A percentile compares a stretch with the other conserved stretches of the same genome.
These are phyloP conservation scores for Manduca sexta DNA, from an alignment of 1,140 invertebrate genomes.

Conservation along the genomic window DNA sequence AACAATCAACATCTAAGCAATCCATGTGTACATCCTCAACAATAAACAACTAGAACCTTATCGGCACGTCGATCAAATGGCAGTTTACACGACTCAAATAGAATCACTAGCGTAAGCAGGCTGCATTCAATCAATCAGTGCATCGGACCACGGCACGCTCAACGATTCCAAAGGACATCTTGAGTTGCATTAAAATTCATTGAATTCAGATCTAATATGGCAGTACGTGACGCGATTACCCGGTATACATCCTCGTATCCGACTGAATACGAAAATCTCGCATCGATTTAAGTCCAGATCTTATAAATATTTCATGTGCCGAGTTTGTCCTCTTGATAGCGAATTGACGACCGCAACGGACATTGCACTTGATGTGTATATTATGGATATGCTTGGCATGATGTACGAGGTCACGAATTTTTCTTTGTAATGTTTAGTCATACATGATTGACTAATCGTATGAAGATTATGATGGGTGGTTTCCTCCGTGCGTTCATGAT, in stretches of 20 bases:
- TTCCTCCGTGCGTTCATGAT: too few relatives aligned
- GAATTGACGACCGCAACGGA: not conserved
- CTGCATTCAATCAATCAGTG: conserved; percentile 29
- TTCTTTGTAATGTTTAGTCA: too few relatives aligned
- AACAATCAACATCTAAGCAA: too few relatives aligned
- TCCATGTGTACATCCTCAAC: too few relatives aligned
- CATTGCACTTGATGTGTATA: conserved; percentile 2
- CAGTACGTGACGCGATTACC: conserved; percentile 33
- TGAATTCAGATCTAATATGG: conserved; percentile 50
- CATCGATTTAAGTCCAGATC: conserved; percentile 30
- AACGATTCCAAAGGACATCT: conserved; percentile 15
- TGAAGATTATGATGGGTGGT: too few relatives aligned
- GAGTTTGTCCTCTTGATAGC: conserved; percentile 1
- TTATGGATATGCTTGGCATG: too few relatives aligned
- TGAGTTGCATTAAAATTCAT: conserved; percentile 49
- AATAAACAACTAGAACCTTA: too few relatives aligned
- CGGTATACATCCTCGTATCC: conserved; percentile 7
- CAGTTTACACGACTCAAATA: not conserved
- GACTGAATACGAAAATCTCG: conserved; percentile 34
- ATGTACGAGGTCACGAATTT: too few relatives aligned
- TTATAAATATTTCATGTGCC: conserved; percentile 30
- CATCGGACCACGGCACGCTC: conserved; percentile 13
- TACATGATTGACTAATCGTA: too few relatives aligned
- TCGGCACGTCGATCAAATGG: conserved; percentile 2
- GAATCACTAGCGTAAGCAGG: not conserved